Base-by-base conservation (phyloP, 92 coral and sea anemone species). In the Isaurus tuberculatus region DNA sequence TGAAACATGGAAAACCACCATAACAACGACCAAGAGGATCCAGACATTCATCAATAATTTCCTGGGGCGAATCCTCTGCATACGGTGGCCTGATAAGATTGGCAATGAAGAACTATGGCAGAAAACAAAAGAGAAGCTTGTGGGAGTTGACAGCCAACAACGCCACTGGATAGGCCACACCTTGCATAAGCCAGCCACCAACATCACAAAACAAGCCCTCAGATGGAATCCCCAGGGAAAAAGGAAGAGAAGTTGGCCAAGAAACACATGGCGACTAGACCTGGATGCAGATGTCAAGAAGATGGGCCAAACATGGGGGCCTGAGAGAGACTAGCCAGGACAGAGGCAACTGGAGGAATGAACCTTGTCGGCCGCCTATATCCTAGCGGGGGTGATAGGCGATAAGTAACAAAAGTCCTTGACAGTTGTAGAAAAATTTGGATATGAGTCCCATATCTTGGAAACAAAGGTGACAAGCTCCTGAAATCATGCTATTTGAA, bases 71-170 rank as follows among this genome's bases (percentile, higher is more conserved):
- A 63, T 63, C 69, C 2, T 63, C 44, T 13, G 69, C 29, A 63
- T 63, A 26, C 7, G 15, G 29, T 63, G 69, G 69, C 36, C 69
- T 63, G 69, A 63, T 29, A 63, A 25, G 25, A 29, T 28, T 22
- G 75, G 66, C 31, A 72, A 85, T 13, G 70, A 75, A 36, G 69
- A 67, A 46, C 79, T 58, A 8, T 74, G 70, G 19, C 58, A 15
- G 22, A 65, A 14, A 44, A 74, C 63, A 4, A 43, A 3, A 25
- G 84, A 7, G 36, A 26, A 63, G 13, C 69, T 31, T n/a, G 30
- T 29, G 28, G 69, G 15, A 20, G 30, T 22, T 20, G 34, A 63
- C 11, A 63, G 0, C 13, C 32, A 26, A 63, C 69, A 63, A 63
- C 69, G 69, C 29, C 32, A 31, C 69, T 61, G 68, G 68, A 61